Evolutionary conservation across 2,888 invertebrate species (phyloP).

Genomic region (Alloplasta piceator): DNA sequence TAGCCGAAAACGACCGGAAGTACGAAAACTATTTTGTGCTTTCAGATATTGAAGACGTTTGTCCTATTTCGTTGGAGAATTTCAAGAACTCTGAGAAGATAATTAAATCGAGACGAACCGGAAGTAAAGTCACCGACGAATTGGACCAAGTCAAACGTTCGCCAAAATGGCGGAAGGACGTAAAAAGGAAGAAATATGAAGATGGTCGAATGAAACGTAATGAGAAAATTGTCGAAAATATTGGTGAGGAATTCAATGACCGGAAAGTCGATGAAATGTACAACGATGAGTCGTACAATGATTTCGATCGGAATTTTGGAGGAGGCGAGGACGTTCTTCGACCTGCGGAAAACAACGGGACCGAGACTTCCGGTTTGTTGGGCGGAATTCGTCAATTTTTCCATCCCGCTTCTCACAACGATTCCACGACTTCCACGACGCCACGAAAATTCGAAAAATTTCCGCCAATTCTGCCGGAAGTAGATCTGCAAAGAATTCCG

Average conservation of each 20-base stretch:
- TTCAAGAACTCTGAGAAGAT: neutral
- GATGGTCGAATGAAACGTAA: constrained; percentile 6
- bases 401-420: constrained; percentile 5
- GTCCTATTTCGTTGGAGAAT: neutral
- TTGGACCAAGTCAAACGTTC: constrained; percentile 2
- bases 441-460: constrained; percentile 10
- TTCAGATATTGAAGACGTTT: constrained; percentile 3
- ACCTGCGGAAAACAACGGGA: constrained; percentile 16
- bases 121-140: neutral
- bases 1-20: neutral
- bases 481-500: constrained; percentile 12
- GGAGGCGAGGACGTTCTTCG: constrained; percentile 47
- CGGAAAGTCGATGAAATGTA: constrained; percentile 9
- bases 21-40: neutral
- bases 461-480: constrained; percentile 10
- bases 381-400: constrained; percentile 41
- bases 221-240: neutral
- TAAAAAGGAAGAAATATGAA: constrained; percentile 2
- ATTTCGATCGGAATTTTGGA: neutral
- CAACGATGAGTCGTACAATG: neutral
- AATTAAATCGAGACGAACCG: neutral
- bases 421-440: neutral
- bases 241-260: neutral
- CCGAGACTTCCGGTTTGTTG: constrained; percentile 39
- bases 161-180: constrained; percentile 12